These are phyloP conservation scores for Elymnias hypermnestra DNA, from an alignment of 1,140 invertebrate species.

Conservation along the genomic window DNA sequence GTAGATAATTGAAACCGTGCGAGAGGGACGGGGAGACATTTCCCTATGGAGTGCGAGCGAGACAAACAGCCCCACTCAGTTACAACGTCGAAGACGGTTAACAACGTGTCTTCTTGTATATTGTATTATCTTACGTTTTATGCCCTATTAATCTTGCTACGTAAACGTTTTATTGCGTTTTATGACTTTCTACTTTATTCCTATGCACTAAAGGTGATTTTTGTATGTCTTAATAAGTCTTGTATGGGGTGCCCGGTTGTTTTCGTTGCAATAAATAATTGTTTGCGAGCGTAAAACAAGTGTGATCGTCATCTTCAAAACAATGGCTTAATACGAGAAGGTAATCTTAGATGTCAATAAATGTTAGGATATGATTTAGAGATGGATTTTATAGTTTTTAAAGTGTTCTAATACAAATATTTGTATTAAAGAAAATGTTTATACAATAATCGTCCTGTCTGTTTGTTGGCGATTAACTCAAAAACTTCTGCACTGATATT, in stretches of 20 bases:
- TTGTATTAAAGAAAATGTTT: too few relatives aligned
- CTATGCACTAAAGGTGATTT: constrained; percentile 27
- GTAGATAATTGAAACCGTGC: constrained; percentile 72
- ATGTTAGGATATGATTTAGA: too few relatives aligned
- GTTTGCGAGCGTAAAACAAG: constrained; percentile 68
- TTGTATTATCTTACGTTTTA: constrained; percentile 74
- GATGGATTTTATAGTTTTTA: too few relatives aligned
- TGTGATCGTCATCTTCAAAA: constrained; percentile 37
- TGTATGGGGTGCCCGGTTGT: constrained; percentile 45
- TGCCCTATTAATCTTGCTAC: constrained; percentile 70
- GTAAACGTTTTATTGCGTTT: constrained; percentile 25
- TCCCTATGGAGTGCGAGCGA: constrained; percentile 27
- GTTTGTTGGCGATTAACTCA: too few relatives aligned
- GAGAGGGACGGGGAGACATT: constrained; percentile 32
- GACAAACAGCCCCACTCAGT: constrained; percentile 34
- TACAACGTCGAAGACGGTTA: constrained; percentile 62
- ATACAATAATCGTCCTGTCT: too few relatives aligned
- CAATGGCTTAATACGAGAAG: constrained; percentile 48
- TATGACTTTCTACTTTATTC: constrained; percentile 31
- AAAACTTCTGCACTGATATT: too few relatives aligned
- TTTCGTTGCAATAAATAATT: constrained; percentile 70
- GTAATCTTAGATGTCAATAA: constrained; percentile 56
- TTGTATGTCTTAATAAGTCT: constrained; percentile 8
- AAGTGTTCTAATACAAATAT: too few relatives aligned
- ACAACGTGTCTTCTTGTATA: constrained; percentile 75